phyloP scores from a whole-genome alignment of 2,113 vertebrate species.

The Poecilia latipinna region DNA sequence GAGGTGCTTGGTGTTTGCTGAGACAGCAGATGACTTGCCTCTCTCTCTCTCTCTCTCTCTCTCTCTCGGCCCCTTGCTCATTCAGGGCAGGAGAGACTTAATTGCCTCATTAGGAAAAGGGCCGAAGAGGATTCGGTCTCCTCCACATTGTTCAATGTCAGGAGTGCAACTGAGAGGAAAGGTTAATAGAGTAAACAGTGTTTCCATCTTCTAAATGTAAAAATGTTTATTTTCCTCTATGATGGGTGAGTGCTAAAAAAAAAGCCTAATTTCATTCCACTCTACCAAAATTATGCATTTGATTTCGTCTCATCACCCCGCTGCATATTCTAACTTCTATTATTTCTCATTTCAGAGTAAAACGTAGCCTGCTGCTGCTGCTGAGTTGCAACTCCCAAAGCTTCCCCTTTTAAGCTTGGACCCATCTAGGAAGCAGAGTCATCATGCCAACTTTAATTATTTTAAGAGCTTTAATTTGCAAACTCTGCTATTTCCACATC shows the following conservation, averaged over 20 bases:
- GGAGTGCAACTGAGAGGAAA: slow-evolving; percentile 75
- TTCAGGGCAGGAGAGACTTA: slow-evolving; percentile 74
- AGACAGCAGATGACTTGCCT: slow-evolving; percentile 74
- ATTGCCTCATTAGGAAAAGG: slow-evolving; percentile 82
- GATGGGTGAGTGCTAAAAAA: slow-evolving; percentile 32
- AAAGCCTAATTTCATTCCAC: slow-evolving; percentile 37
- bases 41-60: slow-evolving; percentile 1
- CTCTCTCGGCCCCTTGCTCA: slow-evolving; percentile 61
- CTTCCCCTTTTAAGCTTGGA: slow-evolving; percentile 52
- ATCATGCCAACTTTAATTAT: slow-evolving; percentile 80
- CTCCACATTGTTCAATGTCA: slow-evolving; percentile 80
- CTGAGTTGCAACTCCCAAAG: slow-evolving; percentile 48
- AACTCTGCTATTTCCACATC: slow-evolving; percentile 69
- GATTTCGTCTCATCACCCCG: slow-evolving; percentile 34
- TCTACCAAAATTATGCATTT: slow-evolving; percentile 35
- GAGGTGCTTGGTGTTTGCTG: slow-evolving; percentile 74
- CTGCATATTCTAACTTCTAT: slow-evolving; percentile 37
- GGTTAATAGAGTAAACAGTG: slow-evolving; percentile 76
- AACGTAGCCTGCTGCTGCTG: slow-evolving; percentile 36
- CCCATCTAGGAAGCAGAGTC: slow-evolving; percentile 60
- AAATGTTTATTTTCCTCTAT: slow-evolving; percentile 53
- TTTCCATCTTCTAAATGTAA: slow-evolving; percentile 61
- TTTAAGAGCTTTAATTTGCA: slow-evolving; percentile 79
- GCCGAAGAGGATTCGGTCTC: slow-evolving; percentile 64
- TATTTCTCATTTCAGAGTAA: slow-evolving; percentile 24